A percentile compares a stretch with the other conserved stretches of the same genome.
Conservation (phyloP, 1,140 invertebrate genomes). For the Cataglyphis hispanica region DNA sequence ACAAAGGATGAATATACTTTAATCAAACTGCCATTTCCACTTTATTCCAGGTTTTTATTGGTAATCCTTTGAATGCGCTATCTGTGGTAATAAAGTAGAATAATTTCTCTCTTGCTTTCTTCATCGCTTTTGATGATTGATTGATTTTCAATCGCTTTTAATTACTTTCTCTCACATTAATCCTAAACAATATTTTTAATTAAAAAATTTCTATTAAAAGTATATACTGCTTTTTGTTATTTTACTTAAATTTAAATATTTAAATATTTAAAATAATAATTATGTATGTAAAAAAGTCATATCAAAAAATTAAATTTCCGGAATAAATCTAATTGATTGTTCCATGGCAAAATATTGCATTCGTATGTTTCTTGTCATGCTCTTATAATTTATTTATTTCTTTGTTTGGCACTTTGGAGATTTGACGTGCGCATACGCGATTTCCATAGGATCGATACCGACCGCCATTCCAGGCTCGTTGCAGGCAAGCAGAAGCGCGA, state of each 20-base stretch:
- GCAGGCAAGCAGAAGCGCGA: slow-evolving; percentile 67
- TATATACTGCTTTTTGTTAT: background rate
- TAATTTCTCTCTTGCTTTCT: slow-evolving; percentile 21
- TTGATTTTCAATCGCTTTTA: slow-evolving; percentile 36
- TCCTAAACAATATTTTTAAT: slow-evolving; percentile 7
- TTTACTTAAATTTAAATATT: background rate
- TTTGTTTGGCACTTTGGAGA: slow-evolving; percentile 63
- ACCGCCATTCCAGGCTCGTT: slow-evolving; percentile 67
- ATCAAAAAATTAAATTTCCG: background rate
- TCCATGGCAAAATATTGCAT: background rate
- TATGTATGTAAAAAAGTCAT: background rate
- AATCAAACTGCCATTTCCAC: slow-evolving; percentile 47
- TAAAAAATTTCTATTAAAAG: background rate
- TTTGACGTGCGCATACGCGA: slow-evolving; percentile 75
- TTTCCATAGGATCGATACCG: slow-evolving; percentile 74
- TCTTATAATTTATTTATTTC: slow-evolving; percentile 67
- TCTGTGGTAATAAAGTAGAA: slow-evolving; percentile 51
- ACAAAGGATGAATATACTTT: slow-evolving; percentile 47
- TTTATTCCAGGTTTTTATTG: slow-evolving; percentile 34
- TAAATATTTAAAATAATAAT: slow-evolving; percentile 2
- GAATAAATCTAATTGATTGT: background rate
- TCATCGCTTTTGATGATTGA: background rate
- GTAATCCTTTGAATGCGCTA: slow-evolving; percentile 34
- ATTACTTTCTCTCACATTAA: background rate
- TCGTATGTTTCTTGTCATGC: background rate